Percentiles rank a stretch among this genome's conserved stretches.
Evolutionary conservation across 2,888 invertebrate species (phyloP).

Genomic region (Melieria crassipennis): DNA sequence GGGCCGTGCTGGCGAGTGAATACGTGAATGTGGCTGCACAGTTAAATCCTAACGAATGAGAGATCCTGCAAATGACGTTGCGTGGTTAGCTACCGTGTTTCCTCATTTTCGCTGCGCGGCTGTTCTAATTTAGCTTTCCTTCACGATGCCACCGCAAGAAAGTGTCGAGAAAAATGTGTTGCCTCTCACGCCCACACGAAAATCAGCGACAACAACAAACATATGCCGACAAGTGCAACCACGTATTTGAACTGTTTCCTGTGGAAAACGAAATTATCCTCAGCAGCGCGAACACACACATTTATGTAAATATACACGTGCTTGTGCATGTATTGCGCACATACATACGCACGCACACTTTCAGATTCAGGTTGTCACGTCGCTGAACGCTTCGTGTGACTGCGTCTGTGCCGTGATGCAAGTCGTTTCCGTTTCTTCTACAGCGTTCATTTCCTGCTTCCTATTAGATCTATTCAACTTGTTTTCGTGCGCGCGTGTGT

Average conservation of each 20-base stretch:
- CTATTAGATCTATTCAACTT: not conserved
- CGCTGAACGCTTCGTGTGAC: slow-evolving; percentile 5
- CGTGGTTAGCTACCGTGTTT: too few species aligned
- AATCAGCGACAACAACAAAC: too few species aligned
- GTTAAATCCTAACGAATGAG: too few species aligned
- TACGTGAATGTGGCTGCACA: too few species aligned
- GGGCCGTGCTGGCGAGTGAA: too few species aligned
- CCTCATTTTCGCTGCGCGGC: too few species aligned
- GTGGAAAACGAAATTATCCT: slow-evolving; percentile 19
- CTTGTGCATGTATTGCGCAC: not conserved
- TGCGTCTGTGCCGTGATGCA: slow-evolving; percentile 11
- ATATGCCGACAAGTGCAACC: not conserved
- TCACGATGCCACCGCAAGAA: not conserved
- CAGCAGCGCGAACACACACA: not conserved
- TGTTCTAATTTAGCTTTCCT: too few species aligned
- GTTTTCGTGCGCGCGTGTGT: too few species aligned
- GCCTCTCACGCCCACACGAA: too few species aligned
- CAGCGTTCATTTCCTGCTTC: slow-evolving; percentile 28
- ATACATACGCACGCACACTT: not conserved
- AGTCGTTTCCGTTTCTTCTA: slow-evolving; percentile 26
- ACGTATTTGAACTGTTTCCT: not conserved
- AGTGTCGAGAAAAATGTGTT: slow-evolving; percentile 4
- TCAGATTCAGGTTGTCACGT: not conserved
- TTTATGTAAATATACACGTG: too few species aligned
- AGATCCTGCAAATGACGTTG: too few species aligned